Conservation (phyloP, 2,113 vertebrate genomes). For the Xiphias gladius region DNA sequence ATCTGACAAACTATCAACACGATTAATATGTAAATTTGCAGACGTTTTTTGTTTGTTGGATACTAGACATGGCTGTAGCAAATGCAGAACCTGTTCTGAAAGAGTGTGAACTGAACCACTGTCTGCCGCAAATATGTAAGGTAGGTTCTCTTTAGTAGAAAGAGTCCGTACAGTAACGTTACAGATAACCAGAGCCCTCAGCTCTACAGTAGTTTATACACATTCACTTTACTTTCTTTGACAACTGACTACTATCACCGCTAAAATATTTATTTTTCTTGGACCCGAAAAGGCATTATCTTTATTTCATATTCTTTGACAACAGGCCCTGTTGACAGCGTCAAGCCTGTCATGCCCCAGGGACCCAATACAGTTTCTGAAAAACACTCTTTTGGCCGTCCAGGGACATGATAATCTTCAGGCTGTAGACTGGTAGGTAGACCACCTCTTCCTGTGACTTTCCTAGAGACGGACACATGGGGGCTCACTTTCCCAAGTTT, state of each 20-base stretch:
- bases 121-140: constrained; percentile 66
- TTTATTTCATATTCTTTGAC: constrained; percentile 9
- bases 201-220: not conserved
- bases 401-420: constrained; percentile 56
- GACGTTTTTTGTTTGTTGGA: constrained; percentile 3
- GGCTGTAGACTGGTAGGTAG: constrained; percentile 59
- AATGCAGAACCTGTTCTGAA: constrained; percentile 30
- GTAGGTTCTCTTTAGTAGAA: constrained; percentile 17
- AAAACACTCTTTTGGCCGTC: constrained; percentile 39
- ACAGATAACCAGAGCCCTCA: not conserved
- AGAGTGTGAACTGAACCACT: constrained; percentile 55
- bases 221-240: not conserved
- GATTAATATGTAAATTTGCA: not conserved
- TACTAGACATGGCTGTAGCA: constrained; percentile 36
- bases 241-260: not conserved
- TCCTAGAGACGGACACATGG: constrained; percentile 49
- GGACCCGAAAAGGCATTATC: fast-evolving
- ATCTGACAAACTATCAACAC: not conserved
- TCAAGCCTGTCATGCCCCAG: constrained; percentile 56
- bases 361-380: constrained; percentile 67
- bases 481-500: constrained; percentile 61
- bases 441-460: not conserved
- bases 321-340: constrained; percentile 57
- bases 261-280: not conserved
- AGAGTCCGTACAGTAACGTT: not conserved